Evolutionary conservation across 1,140 invertebrate genomes (phyloP).

Genomic region (Drosophila leontia): DNA sequence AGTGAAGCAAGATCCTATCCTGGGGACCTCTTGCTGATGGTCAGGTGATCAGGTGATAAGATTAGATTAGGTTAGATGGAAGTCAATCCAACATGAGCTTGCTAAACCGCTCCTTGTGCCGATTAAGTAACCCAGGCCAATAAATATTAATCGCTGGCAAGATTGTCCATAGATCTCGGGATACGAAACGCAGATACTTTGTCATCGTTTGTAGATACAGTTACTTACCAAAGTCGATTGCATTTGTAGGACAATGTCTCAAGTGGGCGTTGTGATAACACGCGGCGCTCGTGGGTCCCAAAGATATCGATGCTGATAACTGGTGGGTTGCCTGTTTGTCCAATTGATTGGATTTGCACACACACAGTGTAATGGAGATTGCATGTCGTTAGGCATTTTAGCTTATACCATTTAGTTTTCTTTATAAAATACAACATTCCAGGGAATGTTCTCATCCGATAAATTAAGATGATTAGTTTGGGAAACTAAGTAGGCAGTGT

Average conservation of each 20-base stretch:
- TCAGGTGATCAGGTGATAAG: constrained; percentile 11
- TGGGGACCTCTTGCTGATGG: not conserved
- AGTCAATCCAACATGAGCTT: constrained; percentile 15
- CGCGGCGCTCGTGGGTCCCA: not conserved
- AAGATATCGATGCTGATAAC: constrained; percentile 19
- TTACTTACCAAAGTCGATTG: constrained; percentile 1
- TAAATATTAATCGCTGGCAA: constrained; percentile 10
- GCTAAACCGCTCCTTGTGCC: constrained; percentile 23
- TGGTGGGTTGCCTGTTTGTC: constrained; percentile 2
- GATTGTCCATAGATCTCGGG: constrained; percentile 23
- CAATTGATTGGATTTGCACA: constrained; percentile 17
- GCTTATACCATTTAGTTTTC: not conserved
- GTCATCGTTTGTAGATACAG: constrained; percentile 2
- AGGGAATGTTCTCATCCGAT: not conserved
- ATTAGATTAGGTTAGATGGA: constrained; percentile 5
- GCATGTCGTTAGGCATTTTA: not conserved
- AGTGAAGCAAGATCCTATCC: not conserved
- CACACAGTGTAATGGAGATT: not conserved
- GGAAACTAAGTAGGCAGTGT: not conserved
- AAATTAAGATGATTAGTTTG: not conserved
- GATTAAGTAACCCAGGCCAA: constrained; percentile 31
- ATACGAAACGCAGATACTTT: constrained; percentile 4
- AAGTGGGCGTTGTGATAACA: constrained; percentile 11
- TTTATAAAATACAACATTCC: not conserved
- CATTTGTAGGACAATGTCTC: constrained; percentile 9